Conservation (phyloP, 2,797 vertebrate genomes). For the Dendrocincla fuliginosa region DNA sequence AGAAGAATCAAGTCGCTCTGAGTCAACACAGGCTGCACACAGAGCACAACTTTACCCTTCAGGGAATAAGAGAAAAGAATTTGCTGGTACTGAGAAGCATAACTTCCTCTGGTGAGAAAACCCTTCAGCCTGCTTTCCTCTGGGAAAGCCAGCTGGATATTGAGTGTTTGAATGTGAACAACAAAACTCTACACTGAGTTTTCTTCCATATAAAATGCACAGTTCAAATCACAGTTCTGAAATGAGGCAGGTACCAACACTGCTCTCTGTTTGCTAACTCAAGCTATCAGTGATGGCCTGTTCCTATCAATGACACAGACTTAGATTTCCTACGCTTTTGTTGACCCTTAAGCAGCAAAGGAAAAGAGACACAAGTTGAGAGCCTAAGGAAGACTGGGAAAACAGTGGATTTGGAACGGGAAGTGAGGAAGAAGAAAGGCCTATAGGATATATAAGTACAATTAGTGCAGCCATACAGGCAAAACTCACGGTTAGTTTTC, state of each 20-base stretch:
- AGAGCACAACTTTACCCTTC: neutral
- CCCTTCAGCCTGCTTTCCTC: neutral
- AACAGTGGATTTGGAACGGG: neutral
- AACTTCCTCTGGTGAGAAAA: neutral
- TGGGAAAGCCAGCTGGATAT: neutral
- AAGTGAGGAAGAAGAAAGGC: neutral
- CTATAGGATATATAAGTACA: neutral
- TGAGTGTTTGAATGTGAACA: neutral
- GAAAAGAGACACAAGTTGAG: neutral
- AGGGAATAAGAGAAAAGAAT: neutral
- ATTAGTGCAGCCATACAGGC: accelerated
- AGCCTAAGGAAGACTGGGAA: neutral
- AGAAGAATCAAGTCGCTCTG: neutral
- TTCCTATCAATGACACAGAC: neutral
- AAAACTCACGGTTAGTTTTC: neutral
- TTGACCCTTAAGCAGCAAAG: neutral
- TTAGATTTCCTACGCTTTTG: neutral
- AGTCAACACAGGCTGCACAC: neutral
- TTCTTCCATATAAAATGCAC: neutral
- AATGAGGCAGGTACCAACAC: neutral
- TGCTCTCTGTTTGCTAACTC: neutral
- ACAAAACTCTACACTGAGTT: neutral
- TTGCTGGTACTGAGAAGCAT: neutral
- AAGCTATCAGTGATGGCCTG: neutral
- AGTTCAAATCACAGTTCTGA: neutral